Conservation (phyloP, 2,797 vertebrate species). For the Todus mexicanus region DNA sequence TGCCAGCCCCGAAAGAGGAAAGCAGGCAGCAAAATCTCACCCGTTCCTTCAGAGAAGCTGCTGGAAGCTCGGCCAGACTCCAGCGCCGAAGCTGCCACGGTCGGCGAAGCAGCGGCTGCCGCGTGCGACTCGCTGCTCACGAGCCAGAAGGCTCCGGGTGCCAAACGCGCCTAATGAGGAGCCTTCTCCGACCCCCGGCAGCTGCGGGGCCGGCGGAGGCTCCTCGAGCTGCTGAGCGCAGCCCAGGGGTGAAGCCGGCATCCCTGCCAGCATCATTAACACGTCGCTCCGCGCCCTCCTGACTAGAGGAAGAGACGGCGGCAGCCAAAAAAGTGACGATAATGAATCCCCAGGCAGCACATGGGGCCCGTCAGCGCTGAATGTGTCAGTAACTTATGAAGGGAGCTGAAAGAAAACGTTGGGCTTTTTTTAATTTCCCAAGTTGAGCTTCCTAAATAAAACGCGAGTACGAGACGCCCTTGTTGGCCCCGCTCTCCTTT, state of each 20-base stretch:
- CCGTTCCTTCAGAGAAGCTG: not conserved
- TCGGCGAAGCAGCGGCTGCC: not conserved
- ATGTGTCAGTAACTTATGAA: not conserved
- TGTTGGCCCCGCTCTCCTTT: not conserved
- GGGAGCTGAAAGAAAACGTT: not conserved
- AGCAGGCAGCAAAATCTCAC: rapidly evolving
- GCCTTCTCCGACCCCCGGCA: not conserved
- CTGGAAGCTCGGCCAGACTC: not conserved
- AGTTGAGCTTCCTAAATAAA: not conserved
- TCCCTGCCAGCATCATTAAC: not conserved
- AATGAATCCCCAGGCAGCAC: constrained; percentile 52
- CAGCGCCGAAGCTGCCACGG: not conserved
- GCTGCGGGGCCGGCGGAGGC: not conserved
- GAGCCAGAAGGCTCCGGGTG: not conserved
- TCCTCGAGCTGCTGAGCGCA: not conserved
- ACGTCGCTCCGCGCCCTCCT: not conserved
- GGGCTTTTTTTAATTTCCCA: not conserved
- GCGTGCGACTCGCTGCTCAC: not conserved
- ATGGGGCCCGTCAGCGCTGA: not conserved
- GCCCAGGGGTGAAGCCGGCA: not conserved
- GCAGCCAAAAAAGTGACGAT: not conserved
- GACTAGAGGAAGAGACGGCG: not conserved
- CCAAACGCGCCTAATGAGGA: constrained; percentile 33
- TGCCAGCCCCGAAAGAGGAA: not conserved
- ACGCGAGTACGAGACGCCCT: not conserved